Base-by-base conservation (phyloP, 1,140 invertebrate species). In the Grapholita molesta region DNA sequence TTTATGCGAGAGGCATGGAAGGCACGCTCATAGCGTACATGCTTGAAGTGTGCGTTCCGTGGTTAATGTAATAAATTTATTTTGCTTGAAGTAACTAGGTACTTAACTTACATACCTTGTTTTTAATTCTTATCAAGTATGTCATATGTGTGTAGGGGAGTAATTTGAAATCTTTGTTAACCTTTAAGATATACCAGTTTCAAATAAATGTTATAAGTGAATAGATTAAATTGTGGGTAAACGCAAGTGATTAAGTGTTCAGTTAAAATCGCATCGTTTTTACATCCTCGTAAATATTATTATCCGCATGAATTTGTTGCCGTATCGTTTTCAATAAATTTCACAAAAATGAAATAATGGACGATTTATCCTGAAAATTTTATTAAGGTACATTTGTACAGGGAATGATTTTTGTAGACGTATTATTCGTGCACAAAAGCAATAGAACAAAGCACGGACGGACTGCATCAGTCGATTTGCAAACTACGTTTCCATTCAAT, bases 401-500 rank as follows among this genome's bases (percentile, higher is more conserved):
- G 12, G 11, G 6, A 55, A 55, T 61, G 55, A 48, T 61, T 61
- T 61, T 61, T 66, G 38, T 35, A 66, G 64, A 66, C 32, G 30
- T 15, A 66, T 42, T 66, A 18, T 66, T 23, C 32, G 21, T 38
- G 11, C 12, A 66, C 38, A 66, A 61, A 55, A 61, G 55, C 55
- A 57, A 69, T 42, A 64, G 68, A 72, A 69, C 67, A 72, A 71
- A 69, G 67, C 68, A 57, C 4, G 18, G 52, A 64, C 72, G 76
- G 69, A 70, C 67, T 67, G 70, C 66, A 72, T 72, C 69, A 66
- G 61, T 71, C 69, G 30, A 67, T 70, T 48, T 70, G 38, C 21
- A 57, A 74, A 74, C 55, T 69, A 74, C 68, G 72, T 72, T 75
- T 74, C 70, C 72, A 76, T 83, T 83, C 78, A 77, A 80, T 77